These are phyloP conservation scores for Cyanistes caeruleus DNA, from an alignment of 2,113 vertebrate species.

Conservation along the genomic window DNA sequence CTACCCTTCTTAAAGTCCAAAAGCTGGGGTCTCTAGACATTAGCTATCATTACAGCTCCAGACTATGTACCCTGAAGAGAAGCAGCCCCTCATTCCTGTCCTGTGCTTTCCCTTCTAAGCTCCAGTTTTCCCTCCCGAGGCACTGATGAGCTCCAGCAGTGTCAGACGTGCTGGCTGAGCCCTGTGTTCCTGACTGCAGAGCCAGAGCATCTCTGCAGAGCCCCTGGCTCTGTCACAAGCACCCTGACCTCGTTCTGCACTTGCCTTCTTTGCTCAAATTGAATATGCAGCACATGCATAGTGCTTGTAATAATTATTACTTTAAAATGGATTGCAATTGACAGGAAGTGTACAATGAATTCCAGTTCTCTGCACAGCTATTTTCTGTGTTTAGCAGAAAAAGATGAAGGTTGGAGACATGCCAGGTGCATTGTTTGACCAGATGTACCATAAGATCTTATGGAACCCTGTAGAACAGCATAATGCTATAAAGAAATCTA, in stretches of 20 bases:
- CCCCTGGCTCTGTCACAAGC: neutral
- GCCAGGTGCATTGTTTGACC: constrained; percentile 52
- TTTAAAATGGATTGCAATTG: constrained; percentile 13
- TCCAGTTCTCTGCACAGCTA: neutral
- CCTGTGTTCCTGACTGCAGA: neutral
- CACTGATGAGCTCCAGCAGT: neutral
- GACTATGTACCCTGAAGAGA: neutral
- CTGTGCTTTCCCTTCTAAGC: neutral
- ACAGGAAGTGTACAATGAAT: neutral
- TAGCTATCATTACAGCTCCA: neutral
- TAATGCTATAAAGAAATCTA: constrained; percentile 18
- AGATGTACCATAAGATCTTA: constrained; percentile 39
- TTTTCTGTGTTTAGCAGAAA: constrained; percentile 46
- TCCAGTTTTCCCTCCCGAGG: neutral
- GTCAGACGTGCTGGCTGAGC: neutral
- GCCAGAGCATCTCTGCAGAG: neutral
- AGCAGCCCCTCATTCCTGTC: neutral
- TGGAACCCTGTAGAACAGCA: constrained; percentile 14
- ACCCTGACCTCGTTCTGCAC: neutral
- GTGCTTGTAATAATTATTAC: constrained; percentile 27
- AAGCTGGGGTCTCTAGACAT: neutral
- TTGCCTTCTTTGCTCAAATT: neutral
- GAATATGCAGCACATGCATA: neutral
- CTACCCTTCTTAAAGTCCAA: neutral
- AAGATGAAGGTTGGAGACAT: neutral